Percentiles rank a stretch among this genome's conserved stretches.
phyloP scores from a whole-genome alignment of 2,113 vertebrate species.

The Archocentrus centrarchus region DNA sequence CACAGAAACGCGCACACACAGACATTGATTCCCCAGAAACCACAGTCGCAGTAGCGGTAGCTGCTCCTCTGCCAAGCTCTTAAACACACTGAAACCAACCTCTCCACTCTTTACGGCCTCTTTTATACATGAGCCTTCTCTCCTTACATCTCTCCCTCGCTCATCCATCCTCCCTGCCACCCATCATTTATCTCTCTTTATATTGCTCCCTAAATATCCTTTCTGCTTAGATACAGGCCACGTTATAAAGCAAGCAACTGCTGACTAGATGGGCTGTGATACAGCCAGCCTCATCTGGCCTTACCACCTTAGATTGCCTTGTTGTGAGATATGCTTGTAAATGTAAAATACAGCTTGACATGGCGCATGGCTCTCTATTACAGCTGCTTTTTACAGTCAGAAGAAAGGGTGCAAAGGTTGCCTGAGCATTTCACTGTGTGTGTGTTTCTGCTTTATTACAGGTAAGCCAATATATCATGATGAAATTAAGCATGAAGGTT shows the following conservation, averaged over 20 bases:
- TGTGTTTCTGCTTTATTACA: constrained; percentile 48
- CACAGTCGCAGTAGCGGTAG: constrained; percentile 56
- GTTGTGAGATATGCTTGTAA: constrained; percentile 63
- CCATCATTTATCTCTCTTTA: constrained; percentile 63
- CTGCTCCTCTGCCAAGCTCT: constrained; percentile 65
- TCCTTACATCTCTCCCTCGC: constrained; percentile 54
- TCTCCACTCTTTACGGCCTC: constrained; percentile 60
- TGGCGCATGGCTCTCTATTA: constrained; percentile 42
- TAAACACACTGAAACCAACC: constrained; percentile 73
- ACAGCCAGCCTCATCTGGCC: constrained; percentile 55
- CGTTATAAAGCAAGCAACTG: constrained; percentile 54
- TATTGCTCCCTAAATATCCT: constrained; percentile 73
- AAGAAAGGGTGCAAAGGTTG: constrained; percentile 31
- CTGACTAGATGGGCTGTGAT: constrained; percentile 61
- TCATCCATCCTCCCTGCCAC: constrained; percentile 44
- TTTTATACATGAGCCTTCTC: constrained; percentile 66
- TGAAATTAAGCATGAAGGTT: constrained; percentile 49
- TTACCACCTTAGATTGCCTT: constrained; percentile 54
- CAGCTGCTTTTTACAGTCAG: constrained; percentile 51
- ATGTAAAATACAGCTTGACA: constrained; percentile 70
- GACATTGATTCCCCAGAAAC: constrained; percentile 61
- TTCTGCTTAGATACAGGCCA: constrained; percentile 71
- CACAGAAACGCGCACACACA: constrained; percentile 8
- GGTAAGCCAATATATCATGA: constrained; percentile 35
- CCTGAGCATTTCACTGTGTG: constrained; percentile 23